A percentile compares a stretch with the other conserved stretches of the same genome.
phyloP scores from a whole-genome alignment of 2,797 vertebrate genomes.

The Protosalanx chinensis region DNA sequence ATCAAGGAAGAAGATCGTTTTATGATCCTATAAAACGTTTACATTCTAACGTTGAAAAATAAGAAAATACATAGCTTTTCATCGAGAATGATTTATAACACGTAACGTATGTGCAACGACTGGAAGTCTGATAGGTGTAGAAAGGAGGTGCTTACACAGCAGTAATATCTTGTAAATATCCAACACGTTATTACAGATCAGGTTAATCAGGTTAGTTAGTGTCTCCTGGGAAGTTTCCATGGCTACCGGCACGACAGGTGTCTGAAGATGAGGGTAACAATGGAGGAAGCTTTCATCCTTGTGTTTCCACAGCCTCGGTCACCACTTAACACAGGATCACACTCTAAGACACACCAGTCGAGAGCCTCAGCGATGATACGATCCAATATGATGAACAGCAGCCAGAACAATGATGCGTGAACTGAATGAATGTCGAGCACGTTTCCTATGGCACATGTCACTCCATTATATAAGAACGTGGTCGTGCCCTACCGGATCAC shows the following conservation, averaged over 20 bases:
- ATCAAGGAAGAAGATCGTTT: not conserved
- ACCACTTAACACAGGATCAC: not conserved
- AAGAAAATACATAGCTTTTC: not conserved
- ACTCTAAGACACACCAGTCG: not conserved
- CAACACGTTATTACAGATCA: too few relatives aligned
- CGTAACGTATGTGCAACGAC: not conserved
- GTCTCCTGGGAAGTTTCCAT: not conserved
- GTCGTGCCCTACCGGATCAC: conserved; percentile 55
- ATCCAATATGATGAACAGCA: not conserved
- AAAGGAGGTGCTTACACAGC: too few relatives aligned
- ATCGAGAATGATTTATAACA: too few relatives aligned
- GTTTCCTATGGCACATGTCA: conserved; percentile 59
- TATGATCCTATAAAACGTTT: not conserved
- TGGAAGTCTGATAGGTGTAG: not conserved
- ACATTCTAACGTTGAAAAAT: not conserved
- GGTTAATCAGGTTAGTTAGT: not conserved
- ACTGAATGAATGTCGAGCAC: conserved; percentile 40
- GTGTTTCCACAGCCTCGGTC: not conserved
- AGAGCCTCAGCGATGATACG: not conserved
- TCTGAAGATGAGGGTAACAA: not conserved
- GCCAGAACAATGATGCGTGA: conserved; percentile 35
- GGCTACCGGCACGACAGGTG: not conserved
- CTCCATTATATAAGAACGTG: conserved; percentile 57
- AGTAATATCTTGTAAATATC: too few relatives aligned
- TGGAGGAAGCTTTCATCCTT: not conserved